These are phyloP conservation scores for Pseudococcus viburni DNA, from an alignment of 2,888 invertebrate genomes.

Conservation along the genomic window DNA sequence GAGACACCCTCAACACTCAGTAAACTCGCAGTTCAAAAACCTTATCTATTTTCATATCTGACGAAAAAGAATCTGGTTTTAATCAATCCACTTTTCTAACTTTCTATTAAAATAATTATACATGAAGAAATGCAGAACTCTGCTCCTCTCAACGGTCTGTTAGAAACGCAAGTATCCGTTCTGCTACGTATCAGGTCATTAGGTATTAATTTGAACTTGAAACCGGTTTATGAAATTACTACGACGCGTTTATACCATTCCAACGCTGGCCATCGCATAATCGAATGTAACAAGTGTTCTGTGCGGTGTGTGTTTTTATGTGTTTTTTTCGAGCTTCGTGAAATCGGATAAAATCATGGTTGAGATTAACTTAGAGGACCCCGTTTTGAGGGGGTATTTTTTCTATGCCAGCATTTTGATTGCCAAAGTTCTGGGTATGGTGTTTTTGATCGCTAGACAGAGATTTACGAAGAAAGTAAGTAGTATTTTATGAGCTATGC, in stretches of 20 bases:
- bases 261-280: constrained; percentile 17
- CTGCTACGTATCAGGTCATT: constrained; percentile 4
- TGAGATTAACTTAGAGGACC: constrained; percentile 69
- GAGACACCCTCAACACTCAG: no score
- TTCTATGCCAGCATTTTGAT: constrained; percentile 72
- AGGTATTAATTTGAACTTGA: constrained; percentile 52
- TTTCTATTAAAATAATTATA: constrained; percentile 54
- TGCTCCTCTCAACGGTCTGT: constrained; percentile 18
- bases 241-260: constrained; percentile 27
- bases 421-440: constrained; percentile 73
- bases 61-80: constrained; percentile 10
- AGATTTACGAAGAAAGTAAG: constrained; percentile 72
- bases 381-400: constrained; percentile 72
- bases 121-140: background rate
- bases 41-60: no score
- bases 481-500: constrained; percentile 54
- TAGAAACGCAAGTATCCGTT: constrained; percentile 45
- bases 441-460: constrained; percentile 71
- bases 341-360: background rate
- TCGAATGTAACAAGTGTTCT: constrained; percentile 32
- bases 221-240: constrained; percentile 44
- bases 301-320: background rate
- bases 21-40: no score
- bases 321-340: background rate
- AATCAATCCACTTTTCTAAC: constrained; percentile 33